These are phyloP conservation scores for Picus viridis DNA, from an alignment of 2,797 vertebrate species.

Conservation along the genomic window DNA sequence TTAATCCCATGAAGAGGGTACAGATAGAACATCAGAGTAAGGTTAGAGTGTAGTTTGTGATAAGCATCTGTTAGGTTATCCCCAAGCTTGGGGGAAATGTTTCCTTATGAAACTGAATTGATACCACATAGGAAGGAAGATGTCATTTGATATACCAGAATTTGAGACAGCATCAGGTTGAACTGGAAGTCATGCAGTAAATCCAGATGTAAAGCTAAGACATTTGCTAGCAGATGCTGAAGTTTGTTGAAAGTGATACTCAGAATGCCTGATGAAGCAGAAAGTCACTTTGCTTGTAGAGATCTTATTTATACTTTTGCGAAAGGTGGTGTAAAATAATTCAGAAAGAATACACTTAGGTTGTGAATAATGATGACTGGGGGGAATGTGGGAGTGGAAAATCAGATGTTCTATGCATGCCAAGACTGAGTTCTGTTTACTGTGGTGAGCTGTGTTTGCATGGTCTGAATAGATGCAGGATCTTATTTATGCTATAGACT, in stretches of 20 bases:
- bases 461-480: not conserved
- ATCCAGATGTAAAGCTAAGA: not conserved
- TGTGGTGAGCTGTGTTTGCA: not conserved
- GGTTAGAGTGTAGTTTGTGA: not conserved
- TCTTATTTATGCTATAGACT: not conserved
- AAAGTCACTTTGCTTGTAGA: not conserved
- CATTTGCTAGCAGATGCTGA: not conserved
- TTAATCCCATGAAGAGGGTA: not conserved
- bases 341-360: not conserved
- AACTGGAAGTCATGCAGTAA: not conserved
- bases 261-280: not conserved
- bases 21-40: not conserved
- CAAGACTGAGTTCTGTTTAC: not conserved
- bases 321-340: not conserved
- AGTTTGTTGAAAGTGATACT: not conserved
- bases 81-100: accelerated
- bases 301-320: not conserved
- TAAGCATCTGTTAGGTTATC: not conserved
- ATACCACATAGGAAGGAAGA: not conserved
- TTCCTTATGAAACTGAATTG: not conserved
- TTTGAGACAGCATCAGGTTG: not conserved
- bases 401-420: not conserved
- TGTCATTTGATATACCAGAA: not conserved
- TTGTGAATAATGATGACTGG: not conserved
- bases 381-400: not conserved